Percentiles rank a stretch among this genome's conserved stretches.
phyloP scores from a whole-genome alignment of 2,113 vertebrate genomes.

The Sceloporus tristichus region DNA sequence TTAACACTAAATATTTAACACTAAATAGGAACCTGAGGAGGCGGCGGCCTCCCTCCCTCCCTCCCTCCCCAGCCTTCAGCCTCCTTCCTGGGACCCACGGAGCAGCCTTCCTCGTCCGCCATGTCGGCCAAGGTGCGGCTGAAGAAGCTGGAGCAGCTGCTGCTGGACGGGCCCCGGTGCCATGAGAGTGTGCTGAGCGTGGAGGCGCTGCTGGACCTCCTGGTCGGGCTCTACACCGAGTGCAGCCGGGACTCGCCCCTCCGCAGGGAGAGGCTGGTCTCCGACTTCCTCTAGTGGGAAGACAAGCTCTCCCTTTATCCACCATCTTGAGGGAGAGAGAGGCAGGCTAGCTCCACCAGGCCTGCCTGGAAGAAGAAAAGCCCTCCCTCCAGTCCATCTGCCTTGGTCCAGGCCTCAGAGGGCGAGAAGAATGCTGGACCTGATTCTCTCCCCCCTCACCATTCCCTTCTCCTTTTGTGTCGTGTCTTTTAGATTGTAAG shows the following conservation, averaged over 20 bases:
- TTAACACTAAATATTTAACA: not conserved
- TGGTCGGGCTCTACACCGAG: slow-evolving; percentile 90
- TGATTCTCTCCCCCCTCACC: no score
- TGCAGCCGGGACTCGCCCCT: slow-evolving; percentile 85
- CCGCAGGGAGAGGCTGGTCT: slow-evolving; percentile 92
- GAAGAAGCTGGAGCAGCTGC: slow-evolving; percentile 94
- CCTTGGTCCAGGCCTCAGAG: no score
- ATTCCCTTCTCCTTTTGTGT: no score
- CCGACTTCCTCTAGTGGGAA: slow-evolving; percentile 93
- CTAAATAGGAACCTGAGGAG: slow-evolving; percentile 28
- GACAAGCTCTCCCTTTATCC: no score
- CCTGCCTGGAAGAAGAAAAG: no score
- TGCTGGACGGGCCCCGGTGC: slow-evolving; percentile 86
- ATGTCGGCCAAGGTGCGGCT: slow-evolving; percentile 95
- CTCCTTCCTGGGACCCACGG: not conserved
- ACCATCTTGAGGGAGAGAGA: no score
- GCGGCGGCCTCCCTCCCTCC: not conserved
- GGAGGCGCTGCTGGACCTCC: slow-evolving; percentile 93
- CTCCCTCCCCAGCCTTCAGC: not conserved
- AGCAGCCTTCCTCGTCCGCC: slow-evolving; percentile 31
- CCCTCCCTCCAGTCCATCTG: no score
- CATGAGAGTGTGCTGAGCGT: slow-evolving; percentile 86
- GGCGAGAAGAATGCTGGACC: no score
- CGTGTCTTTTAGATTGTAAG: no score
- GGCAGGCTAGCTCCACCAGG: no score